Conservation (phyloP, 2,113 vertebrate genomes). For the Murina feae region DNA sequence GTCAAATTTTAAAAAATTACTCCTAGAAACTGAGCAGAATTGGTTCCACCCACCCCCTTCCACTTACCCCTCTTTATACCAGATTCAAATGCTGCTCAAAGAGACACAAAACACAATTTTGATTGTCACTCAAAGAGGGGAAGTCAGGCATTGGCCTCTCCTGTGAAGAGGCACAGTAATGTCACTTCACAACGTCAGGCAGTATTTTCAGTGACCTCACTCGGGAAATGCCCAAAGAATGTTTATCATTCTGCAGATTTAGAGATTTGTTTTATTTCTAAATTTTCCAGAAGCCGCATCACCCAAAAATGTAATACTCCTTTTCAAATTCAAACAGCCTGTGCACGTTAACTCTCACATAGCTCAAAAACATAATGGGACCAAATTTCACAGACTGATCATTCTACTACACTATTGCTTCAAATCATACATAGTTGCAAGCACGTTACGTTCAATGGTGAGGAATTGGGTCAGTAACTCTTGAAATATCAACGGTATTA, state of each 20-base stretch:
- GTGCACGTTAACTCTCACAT: neutral
- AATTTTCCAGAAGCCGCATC: neutral
- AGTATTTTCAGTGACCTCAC: neutral
- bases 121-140: neutral
- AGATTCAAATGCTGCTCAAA: neutral
- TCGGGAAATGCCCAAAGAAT: conserved; percentile 37
- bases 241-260: conserved; percentile 38
- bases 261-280: conserved; percentile 35
- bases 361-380: neutral
- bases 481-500: neutral
- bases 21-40: neutral
- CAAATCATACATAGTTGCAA: neutral
- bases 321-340: neutral
- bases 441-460: neutral
- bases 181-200: neutral
- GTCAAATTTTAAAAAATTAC: neutral
- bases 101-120: neutral
- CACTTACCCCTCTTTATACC: neutral
- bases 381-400: neutral
- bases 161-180: neutral
- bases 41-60: neutral
- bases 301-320: neutral
- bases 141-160: neutral
- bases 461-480: neutral
- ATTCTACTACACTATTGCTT: neutral